Conservation (phyloP, 2,888 invertebrate species). For the Hipparchia semele region DNA sequence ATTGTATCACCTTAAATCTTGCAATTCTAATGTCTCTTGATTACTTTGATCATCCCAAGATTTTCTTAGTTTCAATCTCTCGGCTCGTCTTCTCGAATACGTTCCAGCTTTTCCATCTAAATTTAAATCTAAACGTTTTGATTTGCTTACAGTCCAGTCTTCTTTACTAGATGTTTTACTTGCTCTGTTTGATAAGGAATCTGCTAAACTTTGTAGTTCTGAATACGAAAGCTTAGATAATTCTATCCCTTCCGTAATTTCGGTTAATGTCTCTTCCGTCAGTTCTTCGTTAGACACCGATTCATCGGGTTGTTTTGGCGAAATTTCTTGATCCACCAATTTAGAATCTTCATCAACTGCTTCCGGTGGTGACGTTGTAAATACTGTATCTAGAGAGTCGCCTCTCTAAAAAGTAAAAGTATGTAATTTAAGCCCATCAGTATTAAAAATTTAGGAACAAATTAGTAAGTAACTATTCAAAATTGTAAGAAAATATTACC, state of each 20-base stretch:
- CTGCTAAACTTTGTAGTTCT: conserved; percentile 75
- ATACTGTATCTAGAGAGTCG: conserved; percentile 86
- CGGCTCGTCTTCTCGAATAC: conserved; percentile 76
- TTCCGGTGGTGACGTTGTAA: conserved; percentile 84
- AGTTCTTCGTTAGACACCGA: conserved; percentile 55
- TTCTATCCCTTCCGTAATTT: conserved; percentile 72
- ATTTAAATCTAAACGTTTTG: conserved; percentile 72
- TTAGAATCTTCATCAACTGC: conserved; percentile 58
- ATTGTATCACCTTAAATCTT: conserved; percentile 77
- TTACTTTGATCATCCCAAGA: conserved; percentile 90
- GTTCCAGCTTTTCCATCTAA: conserved; percentile 77
- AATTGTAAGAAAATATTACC: conserved; percentile 51
- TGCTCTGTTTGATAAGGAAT: conserved; percentile 62
- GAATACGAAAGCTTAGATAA: conserved; percentile 70
- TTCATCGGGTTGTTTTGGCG: conserved; percentile 43
- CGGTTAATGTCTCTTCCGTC: conserved; percentile 69
- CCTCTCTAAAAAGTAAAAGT: conserved; percentile 79
- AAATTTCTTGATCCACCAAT: conserved; percentile 45
- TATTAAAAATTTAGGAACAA: background rate
- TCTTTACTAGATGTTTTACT: conserved; percentile 78
- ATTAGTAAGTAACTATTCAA: background rate
- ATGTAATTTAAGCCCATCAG: background rate
- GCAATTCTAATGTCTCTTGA: conserved; percentile 86
- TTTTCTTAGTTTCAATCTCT: conserved; percentile 77
- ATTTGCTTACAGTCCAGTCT: conserved; percentile 71